These are phyloP conservation scores for Cephalopterus ornatus DNA, from an alignment of 2,113 vertebrate genomes.

Conservation along the genomic window DNA sequence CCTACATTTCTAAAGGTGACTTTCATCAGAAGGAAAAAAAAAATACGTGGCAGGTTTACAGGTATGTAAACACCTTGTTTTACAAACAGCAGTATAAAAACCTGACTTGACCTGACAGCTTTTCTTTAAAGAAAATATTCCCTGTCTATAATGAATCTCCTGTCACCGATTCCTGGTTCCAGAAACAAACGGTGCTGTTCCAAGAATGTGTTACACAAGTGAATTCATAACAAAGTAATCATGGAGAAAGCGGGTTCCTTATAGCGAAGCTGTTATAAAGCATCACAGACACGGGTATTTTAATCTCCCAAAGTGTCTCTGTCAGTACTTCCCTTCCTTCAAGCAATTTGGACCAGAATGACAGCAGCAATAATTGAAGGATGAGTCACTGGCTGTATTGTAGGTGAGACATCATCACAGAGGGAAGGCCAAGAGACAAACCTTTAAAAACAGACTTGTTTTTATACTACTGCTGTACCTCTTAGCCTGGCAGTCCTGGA, in stretches of 20 bases:
- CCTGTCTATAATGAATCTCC: conserved; percentile 18
- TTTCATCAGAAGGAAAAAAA: neutral
- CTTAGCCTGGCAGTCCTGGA: neutral
- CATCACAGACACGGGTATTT: conserved; percentile 15
- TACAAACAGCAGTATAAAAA: conserved; percentile 41
- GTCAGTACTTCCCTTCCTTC: conserved; percentile 60
- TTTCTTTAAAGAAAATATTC: conserved; percentile 21
- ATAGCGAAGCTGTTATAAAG: conserved; percentile 46
- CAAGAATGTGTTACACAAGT: conserved; percentile 43
- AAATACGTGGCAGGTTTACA: conserved; percentile 34
- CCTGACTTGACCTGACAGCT: conserved; percentile 34
- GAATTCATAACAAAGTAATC: conserved; percentile 56
- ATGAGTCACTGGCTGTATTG: conserved; percentile 58
- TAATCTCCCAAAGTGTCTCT: conserved; percentile 54
- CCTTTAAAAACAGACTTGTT: neutral
- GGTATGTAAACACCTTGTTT: conserved; percentile 62
- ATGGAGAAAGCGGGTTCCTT: conserved; percentile 1
- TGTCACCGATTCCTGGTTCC: conserved; percentile 30
- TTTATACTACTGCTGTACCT: neutral
- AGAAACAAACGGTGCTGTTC: conserved; percentile 25
- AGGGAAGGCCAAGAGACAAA: conserved; percentile 36
- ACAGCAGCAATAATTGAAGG: conserved; percentile 54
- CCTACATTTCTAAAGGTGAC: neutral
- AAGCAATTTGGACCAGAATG: conserved; percentile 55
- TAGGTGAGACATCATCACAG: conserved; percentile 15